Percentiles rank a stretch among this genome's conserved stretches.
phyloP scores from a whole-genome alignment of 1,140 invertebrate species.

The Ostrea edulis region DNA sequence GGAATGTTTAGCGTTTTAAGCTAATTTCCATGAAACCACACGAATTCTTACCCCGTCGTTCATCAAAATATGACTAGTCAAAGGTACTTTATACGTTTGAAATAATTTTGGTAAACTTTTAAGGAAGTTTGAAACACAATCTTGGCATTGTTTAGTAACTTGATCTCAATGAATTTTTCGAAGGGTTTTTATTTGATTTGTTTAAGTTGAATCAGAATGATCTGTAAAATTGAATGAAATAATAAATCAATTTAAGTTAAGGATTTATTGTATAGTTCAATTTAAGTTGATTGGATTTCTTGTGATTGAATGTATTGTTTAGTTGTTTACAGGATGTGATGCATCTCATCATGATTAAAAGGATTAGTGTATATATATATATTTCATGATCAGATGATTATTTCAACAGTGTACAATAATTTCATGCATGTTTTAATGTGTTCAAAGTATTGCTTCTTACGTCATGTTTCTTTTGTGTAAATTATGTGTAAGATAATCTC shows the following conservation, averaged over 20 bases:
- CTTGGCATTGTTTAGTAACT: constrained; percentile 8
- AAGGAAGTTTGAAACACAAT: not conserved
- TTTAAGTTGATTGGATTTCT: not conserved
- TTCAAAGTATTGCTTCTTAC: not conserved
- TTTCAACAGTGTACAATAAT: not conserved
- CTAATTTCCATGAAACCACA: constrained; percentile 44
- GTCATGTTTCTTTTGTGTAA: not conserved
- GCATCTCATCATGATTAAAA: not conserved
- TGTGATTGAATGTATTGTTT: not conserved
- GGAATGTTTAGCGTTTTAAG: constrained; percentile 29
- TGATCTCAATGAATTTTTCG: not conserved
- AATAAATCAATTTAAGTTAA: not conserved
- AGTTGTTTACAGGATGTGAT: constrained; percentile 17
- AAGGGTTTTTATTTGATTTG: not conserved
- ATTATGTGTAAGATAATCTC: not conserved
- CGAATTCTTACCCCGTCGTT: constrained; percentile 31
- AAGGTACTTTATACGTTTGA: constrained; percentile 32
- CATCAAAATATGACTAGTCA: constrained; percentile 49
- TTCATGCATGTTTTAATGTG: not conserved
- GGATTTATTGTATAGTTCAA: not conserved
- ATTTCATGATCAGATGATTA: not conserved
- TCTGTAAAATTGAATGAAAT: not conserved
- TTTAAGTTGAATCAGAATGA: not conserved
- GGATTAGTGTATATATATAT: not conserved
- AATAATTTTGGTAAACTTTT: not conserved